Percentiles rank a stretch among this genome's conserved stretches.
phyloP scores from a whole-genome alignment of 2,888 invertebrate species.

The Minunthozetes semirufus region DNA sequence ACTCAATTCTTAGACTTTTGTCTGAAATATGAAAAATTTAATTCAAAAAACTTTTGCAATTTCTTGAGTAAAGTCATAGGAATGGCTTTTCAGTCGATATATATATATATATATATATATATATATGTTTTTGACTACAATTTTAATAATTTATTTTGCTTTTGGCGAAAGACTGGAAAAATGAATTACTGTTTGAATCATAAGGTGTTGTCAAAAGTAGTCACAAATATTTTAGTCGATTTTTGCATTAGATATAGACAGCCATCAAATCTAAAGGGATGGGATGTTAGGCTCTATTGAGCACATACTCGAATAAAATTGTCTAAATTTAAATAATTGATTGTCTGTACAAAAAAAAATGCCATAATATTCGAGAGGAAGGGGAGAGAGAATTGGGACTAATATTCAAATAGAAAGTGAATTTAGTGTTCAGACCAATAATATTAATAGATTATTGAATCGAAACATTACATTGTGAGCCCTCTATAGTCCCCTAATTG shows the following conservation, averaged over 20 bases:
- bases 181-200: not conserved
- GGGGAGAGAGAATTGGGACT: not conserved
- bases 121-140: not conserved
- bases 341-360: not conserved
- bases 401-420: not conserved
- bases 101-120: too few species aligned
- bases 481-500: not conserved
- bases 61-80: too few species aligned
- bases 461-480: not conserved
- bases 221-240: not conserved
- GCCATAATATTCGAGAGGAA: not conserved
- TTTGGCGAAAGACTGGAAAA: not conserved
- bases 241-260: not conserved
- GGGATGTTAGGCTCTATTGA: not conserved
- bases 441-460: conserved; percentile 6
- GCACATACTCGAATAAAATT: not conserved
- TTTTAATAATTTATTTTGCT: conserved; percentile 21
- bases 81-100: too few species aligned
- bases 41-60: too few species aligned
- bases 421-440: not conserved
- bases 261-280: not conserved
- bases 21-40: too few species aligned
- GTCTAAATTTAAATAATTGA: conserved; percentile 6
- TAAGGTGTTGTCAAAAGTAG: conserved; percentile 14
- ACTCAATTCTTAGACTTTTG: too few species aligned